phyloP scores from a whole-genome alignment of 2,797 vertebrate species.

The Paramormyrops hopkinsi region DNA sequence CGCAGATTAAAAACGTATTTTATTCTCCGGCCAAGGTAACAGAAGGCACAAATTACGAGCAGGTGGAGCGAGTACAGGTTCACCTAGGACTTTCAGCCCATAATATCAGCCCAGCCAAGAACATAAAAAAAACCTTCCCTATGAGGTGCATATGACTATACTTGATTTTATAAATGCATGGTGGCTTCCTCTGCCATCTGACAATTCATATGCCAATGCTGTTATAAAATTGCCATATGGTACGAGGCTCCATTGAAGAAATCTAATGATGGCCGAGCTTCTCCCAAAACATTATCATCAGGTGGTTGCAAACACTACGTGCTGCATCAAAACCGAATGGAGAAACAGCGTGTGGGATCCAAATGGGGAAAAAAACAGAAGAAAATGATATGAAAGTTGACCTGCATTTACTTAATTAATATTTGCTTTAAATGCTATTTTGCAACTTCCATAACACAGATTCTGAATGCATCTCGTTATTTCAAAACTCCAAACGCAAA shows the following conservation, averaged over 20 bases:
- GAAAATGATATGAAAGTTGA: neutral
- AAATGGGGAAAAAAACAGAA: neutral
- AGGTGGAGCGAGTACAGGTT: neutral
- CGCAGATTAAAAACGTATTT: neutral
- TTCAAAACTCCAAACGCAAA: neutral
- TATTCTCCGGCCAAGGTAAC: neutral
- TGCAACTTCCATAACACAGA: neutral
- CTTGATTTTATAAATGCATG: slow-evolving; percentile 8
- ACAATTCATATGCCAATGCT: neutral
- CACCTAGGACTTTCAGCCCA: neutral
- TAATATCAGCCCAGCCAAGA: neutral
- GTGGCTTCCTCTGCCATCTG: neutral
- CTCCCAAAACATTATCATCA: neutral
- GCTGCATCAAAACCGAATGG: neutral
- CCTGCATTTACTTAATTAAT: neutral
- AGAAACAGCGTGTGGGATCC: neutral
- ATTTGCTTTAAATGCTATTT: neutral
- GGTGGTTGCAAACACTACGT: neutral
- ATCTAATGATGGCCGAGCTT: neutral
- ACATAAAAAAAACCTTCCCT: neutral
- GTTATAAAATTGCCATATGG: slow-evolving; percentile 7
- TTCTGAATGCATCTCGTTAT: neutral
- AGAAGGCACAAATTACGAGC: neutral
- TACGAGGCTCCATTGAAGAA: neutral
- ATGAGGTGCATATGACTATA: neutral